Conservation (phyloP, 2,113 vertebrate species). For the Sorex araneus region DNA sequence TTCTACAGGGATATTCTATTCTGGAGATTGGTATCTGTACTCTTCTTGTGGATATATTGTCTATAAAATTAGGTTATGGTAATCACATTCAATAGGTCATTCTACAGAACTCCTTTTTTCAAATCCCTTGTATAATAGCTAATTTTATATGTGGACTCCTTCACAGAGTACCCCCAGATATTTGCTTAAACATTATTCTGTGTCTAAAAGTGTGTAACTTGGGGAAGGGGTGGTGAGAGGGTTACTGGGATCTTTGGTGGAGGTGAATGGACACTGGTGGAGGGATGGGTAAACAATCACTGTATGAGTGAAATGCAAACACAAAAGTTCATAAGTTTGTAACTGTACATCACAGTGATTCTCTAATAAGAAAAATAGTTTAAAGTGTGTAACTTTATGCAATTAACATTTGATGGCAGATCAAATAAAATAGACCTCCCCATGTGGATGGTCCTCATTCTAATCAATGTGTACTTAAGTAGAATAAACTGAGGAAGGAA, state of each 20-base stretch:
- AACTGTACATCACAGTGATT: too few relatives aligned
- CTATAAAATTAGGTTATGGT: not conserved
- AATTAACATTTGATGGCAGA: not conserved
- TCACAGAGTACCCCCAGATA: not conserved
- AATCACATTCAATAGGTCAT: not conserved
- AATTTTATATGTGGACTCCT: too few relatives aligned
- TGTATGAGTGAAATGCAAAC: too few relatives aligned
- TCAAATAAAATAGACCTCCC: not conserved
- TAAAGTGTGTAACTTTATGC: not conserved
- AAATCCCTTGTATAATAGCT: not conserved
- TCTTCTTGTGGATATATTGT: not conserved
- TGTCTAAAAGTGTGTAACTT: not conserved
- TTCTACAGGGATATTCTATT: too few relatives aligned
- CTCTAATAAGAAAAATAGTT: too few relatives aligned
- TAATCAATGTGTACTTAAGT: not conserved
- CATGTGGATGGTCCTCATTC: not conserved
- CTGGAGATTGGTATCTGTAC: not conserved
- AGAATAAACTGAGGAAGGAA: not conserved
- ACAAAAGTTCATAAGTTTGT: too few relatives aligned
- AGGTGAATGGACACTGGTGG: too few relatives aligned
- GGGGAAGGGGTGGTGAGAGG: too few relatives aligned
- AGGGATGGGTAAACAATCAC: too few relatives aligned
- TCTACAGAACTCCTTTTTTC: not conserved
- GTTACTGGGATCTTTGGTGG: too few relatives aligned
- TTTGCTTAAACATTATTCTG: not conserved